Evolutionary conservation across 2,113 vertebrate species (phyloP).

Genomic region (Turnix velox): DNA sequence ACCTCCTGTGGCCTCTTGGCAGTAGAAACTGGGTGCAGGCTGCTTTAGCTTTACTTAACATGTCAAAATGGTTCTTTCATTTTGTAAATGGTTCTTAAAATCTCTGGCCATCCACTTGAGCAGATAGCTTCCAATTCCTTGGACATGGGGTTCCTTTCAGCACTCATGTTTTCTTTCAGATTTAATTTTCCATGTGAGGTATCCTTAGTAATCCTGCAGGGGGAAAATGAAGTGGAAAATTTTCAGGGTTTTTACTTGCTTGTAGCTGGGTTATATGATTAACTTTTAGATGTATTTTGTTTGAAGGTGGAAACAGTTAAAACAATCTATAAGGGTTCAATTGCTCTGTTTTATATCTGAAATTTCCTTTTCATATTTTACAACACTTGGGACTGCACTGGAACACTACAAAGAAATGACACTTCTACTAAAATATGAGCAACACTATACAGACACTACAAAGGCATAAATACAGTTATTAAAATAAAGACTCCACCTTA

Average conservation of each 20-base stretch:
- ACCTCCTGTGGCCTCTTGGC: constrained; percentile 38
- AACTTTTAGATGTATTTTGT: not conserved
- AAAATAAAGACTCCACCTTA: not conserved
- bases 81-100: constrained; percentile 22
- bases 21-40: not conserved
- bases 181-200: not conserved
- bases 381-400: not conserved
- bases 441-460: not conserved
- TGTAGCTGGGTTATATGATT: not conserved
- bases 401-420: not conserved
- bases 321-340: not conserved
- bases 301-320: not conserved
- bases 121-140: not conserved
- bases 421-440: not conserved
- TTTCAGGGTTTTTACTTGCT: not conserved
- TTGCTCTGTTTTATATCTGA: not conserved
- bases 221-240: not conserved
- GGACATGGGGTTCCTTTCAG: not conserved
- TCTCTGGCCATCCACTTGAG: not conserved
- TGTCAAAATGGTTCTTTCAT: not conserved
- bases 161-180: not conserved
- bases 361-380: not conserved
- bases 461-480: not conserved
- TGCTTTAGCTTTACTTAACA: not conserved
- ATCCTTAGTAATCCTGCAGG: not conserved